These are phyloP conservation scores for Dolichallabes microphthalmus DNA, from an alignment of 2,113 vertebrate species.

Conservation along the genomic window DNA sequence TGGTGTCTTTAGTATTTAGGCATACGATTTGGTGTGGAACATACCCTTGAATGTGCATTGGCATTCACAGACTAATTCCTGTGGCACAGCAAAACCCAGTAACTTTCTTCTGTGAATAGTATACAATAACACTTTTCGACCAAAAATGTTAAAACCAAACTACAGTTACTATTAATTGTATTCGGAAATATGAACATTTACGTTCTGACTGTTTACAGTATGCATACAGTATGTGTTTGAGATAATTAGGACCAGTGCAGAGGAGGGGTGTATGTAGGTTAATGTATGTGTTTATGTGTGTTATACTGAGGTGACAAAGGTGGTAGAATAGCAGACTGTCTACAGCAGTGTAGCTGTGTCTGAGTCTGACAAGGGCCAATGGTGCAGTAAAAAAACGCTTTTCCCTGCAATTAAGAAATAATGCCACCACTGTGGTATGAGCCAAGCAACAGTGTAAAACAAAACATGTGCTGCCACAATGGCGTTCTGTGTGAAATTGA, in stretches of 20 bases:
- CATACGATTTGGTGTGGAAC: background rate
- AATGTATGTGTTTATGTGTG: constrained; percentile 11
- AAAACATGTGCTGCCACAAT: constrained; percentile 59
- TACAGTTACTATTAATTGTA: background rate
- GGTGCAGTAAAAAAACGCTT: constrained; percentile 60
- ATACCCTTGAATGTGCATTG: background rate
- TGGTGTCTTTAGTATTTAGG: background rate
- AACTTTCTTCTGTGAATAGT: background rate
- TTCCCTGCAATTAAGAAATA: constrained; percentile 64
- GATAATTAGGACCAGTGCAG: constrained; percentile 47
- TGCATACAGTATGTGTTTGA: constrained; percentile 39
- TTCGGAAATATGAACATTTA: constrained; percentile 48
- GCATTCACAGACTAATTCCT: background rate
- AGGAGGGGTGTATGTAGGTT: background rate
- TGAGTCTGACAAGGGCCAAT: constrained; percentile 56
- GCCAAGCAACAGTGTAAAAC: constrained; percentile 20
- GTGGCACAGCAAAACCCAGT: background rate
- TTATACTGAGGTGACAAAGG: background rate
- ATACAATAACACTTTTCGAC: background rate
- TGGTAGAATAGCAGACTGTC: background rate
- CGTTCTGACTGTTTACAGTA: constrained; percentile 25
- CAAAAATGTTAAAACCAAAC: background rate
- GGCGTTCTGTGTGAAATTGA: constrained; percentile 65
- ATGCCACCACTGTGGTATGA: constrained; percentile 57
- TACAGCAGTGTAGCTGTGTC: constrained; percentile 50